A percentile compares a stretch with the other conserved stretches of the same genome.
Evolutionary conservation across 2,797 vertebrate genomes (phyloP).

Genomic region (Periparus ater): DNA sequence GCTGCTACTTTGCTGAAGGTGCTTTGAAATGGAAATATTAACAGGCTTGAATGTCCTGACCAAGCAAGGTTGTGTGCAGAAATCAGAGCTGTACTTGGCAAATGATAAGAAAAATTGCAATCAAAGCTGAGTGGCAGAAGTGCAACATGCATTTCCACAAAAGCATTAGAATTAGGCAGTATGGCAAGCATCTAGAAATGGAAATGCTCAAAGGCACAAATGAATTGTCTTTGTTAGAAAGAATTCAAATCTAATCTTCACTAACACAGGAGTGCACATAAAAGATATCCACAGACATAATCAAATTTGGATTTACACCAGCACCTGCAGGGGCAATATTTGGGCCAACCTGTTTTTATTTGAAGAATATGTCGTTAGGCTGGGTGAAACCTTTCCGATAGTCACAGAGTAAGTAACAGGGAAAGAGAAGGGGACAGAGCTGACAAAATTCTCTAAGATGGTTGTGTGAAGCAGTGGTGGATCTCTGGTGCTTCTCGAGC

Average conservation of each 20-base stretch:
- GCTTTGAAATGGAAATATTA: slow-evolving; percentile 74
- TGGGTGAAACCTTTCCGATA: not conserved
- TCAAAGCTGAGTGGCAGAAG: slow-evolving; percentile 39
- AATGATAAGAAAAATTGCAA: slow-evolving; percentile 57
- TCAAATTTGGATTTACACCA: not conserved
- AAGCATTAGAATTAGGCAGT: slow-evolving; percentile 18
- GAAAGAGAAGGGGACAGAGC: not conserved
- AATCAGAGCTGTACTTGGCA: slow-evolving; percentile 57
- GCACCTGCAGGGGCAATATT: not conserved
- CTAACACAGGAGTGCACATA: not conserved
- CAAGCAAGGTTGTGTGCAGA: slow-evolving; percentile 37
- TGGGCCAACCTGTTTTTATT: not conserved
- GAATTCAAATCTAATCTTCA: slow-evolving; percentile 11
- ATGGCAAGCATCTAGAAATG: not conserved
- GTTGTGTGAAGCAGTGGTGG: not conserved
- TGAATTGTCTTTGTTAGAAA: not conserved
- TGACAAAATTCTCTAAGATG: not conserved
- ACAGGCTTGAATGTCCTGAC: slow-evolving; percentile 61
- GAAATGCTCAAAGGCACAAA: not conserved
- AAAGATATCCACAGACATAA: not conserved
- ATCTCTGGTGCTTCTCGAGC: not conserved
- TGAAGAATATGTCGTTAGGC: not conserved
- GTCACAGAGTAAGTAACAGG: not conserved
- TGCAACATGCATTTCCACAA: not conserved
- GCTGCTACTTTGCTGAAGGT: slow-evolving; percentile 48